Base-by-base conservation (phyloP, 2,113 vertebrate species). In the Coptodon bakossiorum region DNA sequence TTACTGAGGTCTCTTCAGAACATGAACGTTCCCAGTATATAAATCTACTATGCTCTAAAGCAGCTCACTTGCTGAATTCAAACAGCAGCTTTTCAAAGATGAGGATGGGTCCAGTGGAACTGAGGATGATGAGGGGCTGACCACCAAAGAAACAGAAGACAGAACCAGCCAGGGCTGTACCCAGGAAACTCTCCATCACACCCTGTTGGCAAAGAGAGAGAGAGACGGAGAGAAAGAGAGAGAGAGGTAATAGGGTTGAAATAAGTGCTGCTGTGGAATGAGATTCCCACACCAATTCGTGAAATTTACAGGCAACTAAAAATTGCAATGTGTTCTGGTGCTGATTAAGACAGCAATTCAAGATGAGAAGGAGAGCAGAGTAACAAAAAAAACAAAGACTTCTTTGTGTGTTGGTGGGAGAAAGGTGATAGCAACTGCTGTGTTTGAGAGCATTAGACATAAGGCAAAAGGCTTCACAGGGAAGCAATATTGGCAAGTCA, bases 51-150 rank as follows among this genome's bases (percentile, higher is more conserved):
- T 38, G 9, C 54, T 68, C 36, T 54, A 40, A 56, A 80, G 36
- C 76, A 13, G 93, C 98, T 96, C 96, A 99, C 99, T 98, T 99
- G 99, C 98, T 99, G 96, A 99, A 99, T 89, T 99, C 98, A 3
- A 96, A 99, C 59, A 99, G 98, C 61, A 99, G 97, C 90, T 99
- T 99, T 93, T 99, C 99, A 0, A 99, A 99, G 97, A 99, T 98
- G 94, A 99, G 98, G 92, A 99, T 99, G 93, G 99, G 99, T 11
- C 99, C 98, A 0, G 99, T 99, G 94, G 98, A 99, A 96, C 99
- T 99, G 92, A 99, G 98, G 93, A 99, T 99, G 96, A 99, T 99
- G 95, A 99, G 98, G 1, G 99, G 98, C 92, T 99, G 99, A 83
- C 99, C 99, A 0, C 97, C 93, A 6, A 99, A 98, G 89, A 99